A percentile compares a stretch with the other conserved stretches of the same genome.
Conservation (phyloP, 2,113 vertebrate genomes). For the Porphyrio hochstetteri region DNA sequence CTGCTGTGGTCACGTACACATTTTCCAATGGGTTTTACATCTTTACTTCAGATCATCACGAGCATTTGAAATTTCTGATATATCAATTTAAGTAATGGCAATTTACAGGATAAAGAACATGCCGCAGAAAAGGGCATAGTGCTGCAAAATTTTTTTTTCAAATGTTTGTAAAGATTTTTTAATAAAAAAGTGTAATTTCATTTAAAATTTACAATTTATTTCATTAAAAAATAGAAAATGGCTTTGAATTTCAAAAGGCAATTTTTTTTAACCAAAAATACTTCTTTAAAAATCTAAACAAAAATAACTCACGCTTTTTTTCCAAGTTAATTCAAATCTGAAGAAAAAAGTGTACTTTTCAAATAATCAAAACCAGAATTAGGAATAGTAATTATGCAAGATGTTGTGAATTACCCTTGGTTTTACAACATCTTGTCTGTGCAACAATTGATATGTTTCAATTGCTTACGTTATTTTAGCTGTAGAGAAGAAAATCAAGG, state of each 20-base stretch:
- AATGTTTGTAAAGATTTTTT: not conserved
- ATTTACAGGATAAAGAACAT: not conserved
- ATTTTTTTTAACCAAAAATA: not conserved
- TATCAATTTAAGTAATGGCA: not conserved
- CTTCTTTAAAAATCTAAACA: not conserved
- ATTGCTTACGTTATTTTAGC: not conserved
- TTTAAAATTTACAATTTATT: not conserved
- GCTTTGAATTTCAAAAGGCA: not conserved
- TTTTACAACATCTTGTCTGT: not conserved
- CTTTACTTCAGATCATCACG: not conserved
- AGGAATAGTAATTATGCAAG: not conserved
- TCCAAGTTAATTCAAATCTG: not conserved
- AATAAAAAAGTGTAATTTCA: not conserved
- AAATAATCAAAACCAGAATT: not conserved
- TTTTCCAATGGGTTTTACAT: not conserved
- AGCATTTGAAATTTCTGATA: not conserved
- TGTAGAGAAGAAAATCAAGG: not conserved
- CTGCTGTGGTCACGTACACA: not conserved
- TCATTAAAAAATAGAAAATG: not conserved
- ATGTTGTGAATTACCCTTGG: not conserved
- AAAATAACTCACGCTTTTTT: not conserved
- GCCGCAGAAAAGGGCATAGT: not conserved
- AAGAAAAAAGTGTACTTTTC: not conserved
- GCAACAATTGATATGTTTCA: not conserved
- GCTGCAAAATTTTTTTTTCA: not conserved